Conservation (phyloP, 2,888 invertebrate species). For the Polyommatus icarus region DNA sequence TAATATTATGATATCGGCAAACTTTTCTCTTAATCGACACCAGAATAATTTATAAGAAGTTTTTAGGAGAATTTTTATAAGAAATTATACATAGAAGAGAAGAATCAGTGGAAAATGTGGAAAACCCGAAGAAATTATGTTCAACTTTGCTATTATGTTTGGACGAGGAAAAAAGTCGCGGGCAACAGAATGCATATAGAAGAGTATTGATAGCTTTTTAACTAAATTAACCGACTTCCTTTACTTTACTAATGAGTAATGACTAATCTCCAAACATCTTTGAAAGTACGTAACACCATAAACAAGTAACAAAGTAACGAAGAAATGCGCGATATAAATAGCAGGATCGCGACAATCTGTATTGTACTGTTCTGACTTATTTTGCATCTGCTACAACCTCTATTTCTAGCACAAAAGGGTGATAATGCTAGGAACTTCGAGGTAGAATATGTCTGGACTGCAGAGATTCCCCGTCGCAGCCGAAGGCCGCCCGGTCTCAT, state of each 20-base stretch:
- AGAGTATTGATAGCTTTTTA: neutral
- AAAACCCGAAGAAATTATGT: too few species aligned
- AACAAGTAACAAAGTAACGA: neutral
- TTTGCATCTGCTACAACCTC: slow-evolving; percentile 42
- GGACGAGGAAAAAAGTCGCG: too few species aligned
- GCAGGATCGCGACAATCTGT: slow-evolving; percentile 30
- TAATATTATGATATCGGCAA: too few species aligned
- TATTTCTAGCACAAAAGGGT: neutral
- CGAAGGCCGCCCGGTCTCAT: slow-evolving; percentile 75
- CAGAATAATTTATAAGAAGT: too few species aligned
- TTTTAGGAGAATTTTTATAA: too few species aligned
- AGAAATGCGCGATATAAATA: slow-evolving; percentile 15
- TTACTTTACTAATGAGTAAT: neutral
- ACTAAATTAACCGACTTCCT: too few species aligned
- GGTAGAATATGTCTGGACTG: slow-evolving; percentile 34
- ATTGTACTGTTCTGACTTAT: slow-evolving; percentile 42
- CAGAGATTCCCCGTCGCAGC: slow-evolving; percentile 56
- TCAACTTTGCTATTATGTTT: too few species aligned
- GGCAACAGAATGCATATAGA: too few species aligned
- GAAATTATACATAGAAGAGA: too few species aligned
- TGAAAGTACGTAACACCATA: neutral
- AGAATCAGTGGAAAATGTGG: too few species aligned
- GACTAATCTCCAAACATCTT: neutral
- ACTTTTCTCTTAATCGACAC: too few species aligned
- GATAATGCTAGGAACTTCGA: neutral